Conservation (phyloP, 2,888 invertebrate genomes). For the Drosophila tanythrix region DNA sequence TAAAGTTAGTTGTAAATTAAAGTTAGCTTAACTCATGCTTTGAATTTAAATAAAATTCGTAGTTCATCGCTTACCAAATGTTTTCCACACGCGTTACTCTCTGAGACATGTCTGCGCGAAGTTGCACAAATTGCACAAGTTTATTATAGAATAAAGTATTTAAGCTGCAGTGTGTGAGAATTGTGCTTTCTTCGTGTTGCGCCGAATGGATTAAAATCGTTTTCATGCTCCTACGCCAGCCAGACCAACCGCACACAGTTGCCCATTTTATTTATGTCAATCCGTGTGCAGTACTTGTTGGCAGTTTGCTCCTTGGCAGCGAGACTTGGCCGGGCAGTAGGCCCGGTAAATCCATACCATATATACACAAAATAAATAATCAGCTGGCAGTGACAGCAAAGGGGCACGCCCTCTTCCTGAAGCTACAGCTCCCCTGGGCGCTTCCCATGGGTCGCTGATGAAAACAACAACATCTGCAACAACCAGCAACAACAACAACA, state of each 20-base stretch:
- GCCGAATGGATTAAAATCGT: constrained; percentile 60
- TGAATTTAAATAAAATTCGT: neutral
- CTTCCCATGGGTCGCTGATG: constrained; percentile 26
- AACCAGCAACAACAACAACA: neutral
- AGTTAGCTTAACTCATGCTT: neutral
- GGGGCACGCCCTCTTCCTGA: constrained; percentile 55
- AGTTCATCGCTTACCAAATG: neutral
- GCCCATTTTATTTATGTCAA: constrained; percentile 76
- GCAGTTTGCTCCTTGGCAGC: constrained; percentile 34
- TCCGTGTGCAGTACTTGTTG: constrained; percentile 50
- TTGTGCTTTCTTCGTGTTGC: constrained; percentile 13
- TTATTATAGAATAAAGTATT: constrained; percentile 17
- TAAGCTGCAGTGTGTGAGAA: constrained; percentile 21
- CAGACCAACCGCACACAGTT: constrained; percentile 23
- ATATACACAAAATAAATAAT: constrained; percentile 64
- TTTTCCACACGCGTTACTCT: neutral
- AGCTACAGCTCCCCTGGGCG: constrained; percentile 3
- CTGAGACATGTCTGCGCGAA: neutral
- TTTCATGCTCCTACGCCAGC: constrained; percentile 58
- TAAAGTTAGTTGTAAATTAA: neutral
- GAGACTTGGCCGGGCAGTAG: constrained; percentile 47
- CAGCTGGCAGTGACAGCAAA: constrained; percentile 45
- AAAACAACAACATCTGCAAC: constrained; percentile 18
- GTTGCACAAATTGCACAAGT: neutral
- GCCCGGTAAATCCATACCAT: constrained; percentile 43